Evolutionary conservation across 2,797 vertebrate genomes (phyloP).

Genomic region (Darevskia nairensis): DNA sequence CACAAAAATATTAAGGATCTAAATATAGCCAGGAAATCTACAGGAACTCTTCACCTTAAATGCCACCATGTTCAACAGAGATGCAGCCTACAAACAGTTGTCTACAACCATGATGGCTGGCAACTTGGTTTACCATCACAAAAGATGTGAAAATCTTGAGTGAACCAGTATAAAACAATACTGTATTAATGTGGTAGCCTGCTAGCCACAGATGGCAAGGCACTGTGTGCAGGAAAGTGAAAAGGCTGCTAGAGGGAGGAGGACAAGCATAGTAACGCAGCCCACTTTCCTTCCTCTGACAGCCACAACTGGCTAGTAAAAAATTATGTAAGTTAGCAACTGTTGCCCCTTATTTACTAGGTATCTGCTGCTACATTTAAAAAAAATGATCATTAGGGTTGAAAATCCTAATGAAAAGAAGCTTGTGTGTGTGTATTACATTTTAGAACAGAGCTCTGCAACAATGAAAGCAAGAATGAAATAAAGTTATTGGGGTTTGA

Average conservation of each 20-base stretch:
- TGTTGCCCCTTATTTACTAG: background rate
- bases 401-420: background rate
- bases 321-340: no score
- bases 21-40: background rate
- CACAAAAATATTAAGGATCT: background rate
- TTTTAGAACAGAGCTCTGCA: background rate
- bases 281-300: no score
- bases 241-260: no score
- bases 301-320: no score
- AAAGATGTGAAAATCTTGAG: background rate
- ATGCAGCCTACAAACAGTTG: background rate
- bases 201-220: no score
- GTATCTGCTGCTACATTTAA: background rate
- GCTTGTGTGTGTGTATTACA: background rate
- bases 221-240: no score
- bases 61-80: background rate
- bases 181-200: no score
- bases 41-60: background rate
- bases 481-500: background rate
- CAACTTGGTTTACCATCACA: background rate
- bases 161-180: background rate
- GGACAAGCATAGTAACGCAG: no score
- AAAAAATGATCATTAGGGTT: background rate
- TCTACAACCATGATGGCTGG: background rate
- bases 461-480: background rate